These are phyloP conservation scores for Notodonta ziczac DNA, from an alignment of 2,888 invertebrate genomes.

Conservation along the genomic window DNA sequence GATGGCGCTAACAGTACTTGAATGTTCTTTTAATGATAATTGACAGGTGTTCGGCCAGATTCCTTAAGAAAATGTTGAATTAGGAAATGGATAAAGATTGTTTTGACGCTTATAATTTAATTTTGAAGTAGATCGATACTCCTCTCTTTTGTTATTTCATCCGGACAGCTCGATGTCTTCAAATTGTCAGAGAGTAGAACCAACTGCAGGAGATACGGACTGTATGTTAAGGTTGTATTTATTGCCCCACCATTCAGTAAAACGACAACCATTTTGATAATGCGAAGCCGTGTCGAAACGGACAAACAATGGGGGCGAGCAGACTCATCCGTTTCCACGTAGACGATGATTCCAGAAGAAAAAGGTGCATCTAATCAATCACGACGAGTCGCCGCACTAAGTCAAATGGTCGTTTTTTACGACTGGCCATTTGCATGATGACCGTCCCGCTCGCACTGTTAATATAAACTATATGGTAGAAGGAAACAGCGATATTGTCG, in stretches of 20 bases:
- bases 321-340: conserved; percentile 55
- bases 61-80: conserved; percentile 4
- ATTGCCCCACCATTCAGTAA: conserved; percentile 53
- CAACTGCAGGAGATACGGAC: conserved; percentile 50
- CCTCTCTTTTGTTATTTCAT: background rate
- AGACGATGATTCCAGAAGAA: conserved; percentile 60
- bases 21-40: conserved; percentile 21
- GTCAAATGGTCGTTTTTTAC: conserved; percentile 67
- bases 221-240: conserved; percentile 63
- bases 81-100: conserved; percentile 6
- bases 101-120: conserved; percentile 7
- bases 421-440: conserved; percentile 66
- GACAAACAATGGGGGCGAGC: conserved; percentile 61
- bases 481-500: conserved; percentile 51
- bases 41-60: conserved; percentile 18
- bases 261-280: conserved; percentile 50
- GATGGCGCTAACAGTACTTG: conserved; percentile 44
- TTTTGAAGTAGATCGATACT: conserved; percentile 5
- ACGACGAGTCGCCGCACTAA: conserved; percentile 68
- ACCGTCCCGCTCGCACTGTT: conserved; percentile 46
- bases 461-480: conserved; percentile 28
- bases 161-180: conserved; percentile 32
- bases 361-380: conserved; percentile 81
- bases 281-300: conserved; percentile 55
- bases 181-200: conserved; percentile 51